Evolutionary conservation across 2,113 vertebrate species (phyloP).

Genomic region (Xenotilapia caudafasciata): DNA sequence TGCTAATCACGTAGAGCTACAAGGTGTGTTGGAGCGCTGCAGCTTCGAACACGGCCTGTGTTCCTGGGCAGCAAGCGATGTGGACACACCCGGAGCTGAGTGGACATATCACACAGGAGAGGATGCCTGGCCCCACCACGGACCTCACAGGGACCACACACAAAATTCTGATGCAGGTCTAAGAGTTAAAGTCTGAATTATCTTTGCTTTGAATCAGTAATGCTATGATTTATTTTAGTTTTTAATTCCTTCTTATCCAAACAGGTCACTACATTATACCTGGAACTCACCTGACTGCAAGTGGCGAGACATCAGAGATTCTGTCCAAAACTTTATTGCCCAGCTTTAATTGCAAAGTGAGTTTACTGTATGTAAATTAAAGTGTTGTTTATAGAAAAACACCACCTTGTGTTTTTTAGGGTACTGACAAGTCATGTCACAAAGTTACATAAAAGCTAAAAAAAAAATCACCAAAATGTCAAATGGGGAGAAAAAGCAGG

Average conservation of each 20-base stretch:
- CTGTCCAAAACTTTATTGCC: conserved; percentile 67
- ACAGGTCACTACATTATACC: conserved; percentile 66
- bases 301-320: conserved; percentile 49
- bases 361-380: not conserved
- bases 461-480: not conserved
- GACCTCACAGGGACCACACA: conserved; percentile 72
- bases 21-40: conserved; percentile 56
- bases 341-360: conserved; percentile 64
- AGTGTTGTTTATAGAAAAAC: not conserved
- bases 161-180: conserved; percentile 67
- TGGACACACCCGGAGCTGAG: conserved; percentile 20
- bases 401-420: not conserved
- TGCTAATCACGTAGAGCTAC: conserved; percentile 18
- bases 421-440: not conserved
- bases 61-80: conserved; percentile 50
- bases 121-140: conserved; percentile 34
- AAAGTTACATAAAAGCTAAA: not conserved
- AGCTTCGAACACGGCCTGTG: conserved; percentile 70
- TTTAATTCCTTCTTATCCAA: not conserved
- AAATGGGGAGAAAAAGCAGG: not conserved
- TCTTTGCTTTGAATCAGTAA: not conserved
- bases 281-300: not conserved
- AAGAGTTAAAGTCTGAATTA: not conserved
- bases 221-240: not conserved
- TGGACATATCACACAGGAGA: conserved; percentile 52